A percentile compares a stretch with the other conserved stretches of the same genome.
Evolutionary conservation across 2,113 vertebrate genomes (phyloP).

Genomic region (Passer montanus): DNA sequence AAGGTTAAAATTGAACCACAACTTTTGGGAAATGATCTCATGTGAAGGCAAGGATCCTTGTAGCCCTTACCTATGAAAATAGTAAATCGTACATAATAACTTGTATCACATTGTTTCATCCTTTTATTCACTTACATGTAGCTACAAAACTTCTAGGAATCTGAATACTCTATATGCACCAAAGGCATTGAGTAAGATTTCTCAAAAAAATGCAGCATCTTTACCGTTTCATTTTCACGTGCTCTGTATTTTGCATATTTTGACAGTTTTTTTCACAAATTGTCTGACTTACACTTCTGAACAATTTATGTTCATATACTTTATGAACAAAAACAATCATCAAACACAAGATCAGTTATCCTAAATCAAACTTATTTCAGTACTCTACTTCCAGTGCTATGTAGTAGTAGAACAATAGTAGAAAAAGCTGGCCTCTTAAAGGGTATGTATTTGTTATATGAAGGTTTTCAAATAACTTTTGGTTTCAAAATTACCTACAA

Average conservation of each 20-base stretch:
- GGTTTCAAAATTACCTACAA: not conserved
- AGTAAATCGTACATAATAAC: accelerated
- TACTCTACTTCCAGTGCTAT: not conserved
- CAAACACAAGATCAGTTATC: not conserved
- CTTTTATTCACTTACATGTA: not conserved
- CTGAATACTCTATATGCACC: not conserved
- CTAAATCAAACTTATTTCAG: not conserved
- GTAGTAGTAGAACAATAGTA: not conserved
- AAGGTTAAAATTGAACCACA: not conserved
- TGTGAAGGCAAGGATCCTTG: not conserved
- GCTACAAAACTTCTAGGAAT: not conserved
- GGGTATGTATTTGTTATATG: not conserved
- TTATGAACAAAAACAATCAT: not conserved
- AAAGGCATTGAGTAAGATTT: not conserved
- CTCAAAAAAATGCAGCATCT: not conserved
- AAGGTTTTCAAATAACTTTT: not conserved
- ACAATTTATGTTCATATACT: accelerated
- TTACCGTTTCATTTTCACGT: not conserved
- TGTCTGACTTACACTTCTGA: not conserved
- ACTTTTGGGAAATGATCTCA: not conserved
- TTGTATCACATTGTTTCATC: not conserved
- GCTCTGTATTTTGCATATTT: not conserved
- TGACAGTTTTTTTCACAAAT: not conserved
- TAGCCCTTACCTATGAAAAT: not conserved
- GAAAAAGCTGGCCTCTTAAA: not conserved